Evolutionary conservation across 2,797 vertebrate genomes (phyloP).

Genomic region (Tenualosa thibaudeaui): DNA sequence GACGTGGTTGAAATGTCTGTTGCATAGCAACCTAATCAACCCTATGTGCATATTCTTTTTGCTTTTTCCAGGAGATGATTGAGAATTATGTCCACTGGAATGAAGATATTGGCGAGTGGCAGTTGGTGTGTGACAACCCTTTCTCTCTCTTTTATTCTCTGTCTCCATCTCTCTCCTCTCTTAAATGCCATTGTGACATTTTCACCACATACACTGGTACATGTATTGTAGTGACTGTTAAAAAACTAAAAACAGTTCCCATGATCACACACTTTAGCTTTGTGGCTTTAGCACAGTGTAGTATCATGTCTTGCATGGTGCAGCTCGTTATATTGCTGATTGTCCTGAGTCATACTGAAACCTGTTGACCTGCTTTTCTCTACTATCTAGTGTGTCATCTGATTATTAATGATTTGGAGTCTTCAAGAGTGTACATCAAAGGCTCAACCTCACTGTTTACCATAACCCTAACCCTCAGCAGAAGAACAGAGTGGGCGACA

Average conservation of each 20-base stretch:
- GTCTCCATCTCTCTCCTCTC: no score
- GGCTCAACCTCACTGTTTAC: not conserved
- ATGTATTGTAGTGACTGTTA: no score
- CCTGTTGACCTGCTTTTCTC: not conserved
- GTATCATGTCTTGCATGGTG: not conserved
- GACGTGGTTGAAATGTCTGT: not conserved
- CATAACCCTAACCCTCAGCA: not conserved
- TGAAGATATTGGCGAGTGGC: conserved; percentile 99
- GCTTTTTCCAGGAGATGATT: conserved; percentile 89
- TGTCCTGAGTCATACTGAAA: not conserved
- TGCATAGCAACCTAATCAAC: not conserved
- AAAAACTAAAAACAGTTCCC: no score
- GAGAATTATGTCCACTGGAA: conserved; percentile 99
- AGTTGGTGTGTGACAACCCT: conserved; percentile 80
- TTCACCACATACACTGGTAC: conserved; percentile 36
- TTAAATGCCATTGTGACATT: no score
- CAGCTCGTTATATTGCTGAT: not conserved
- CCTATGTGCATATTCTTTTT: not conserved
- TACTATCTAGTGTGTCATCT: not conserved
- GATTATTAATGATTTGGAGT: not conserved
- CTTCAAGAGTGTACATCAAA: not conserved
- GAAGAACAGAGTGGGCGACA: not conserved
- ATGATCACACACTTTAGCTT: no score
- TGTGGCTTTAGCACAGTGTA: no score
- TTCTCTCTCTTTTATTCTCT: no score